phyloP scores from a whole-genome alignment of 2,888 invertebrate species.

The Caenorhabditis sp. region DNA sequence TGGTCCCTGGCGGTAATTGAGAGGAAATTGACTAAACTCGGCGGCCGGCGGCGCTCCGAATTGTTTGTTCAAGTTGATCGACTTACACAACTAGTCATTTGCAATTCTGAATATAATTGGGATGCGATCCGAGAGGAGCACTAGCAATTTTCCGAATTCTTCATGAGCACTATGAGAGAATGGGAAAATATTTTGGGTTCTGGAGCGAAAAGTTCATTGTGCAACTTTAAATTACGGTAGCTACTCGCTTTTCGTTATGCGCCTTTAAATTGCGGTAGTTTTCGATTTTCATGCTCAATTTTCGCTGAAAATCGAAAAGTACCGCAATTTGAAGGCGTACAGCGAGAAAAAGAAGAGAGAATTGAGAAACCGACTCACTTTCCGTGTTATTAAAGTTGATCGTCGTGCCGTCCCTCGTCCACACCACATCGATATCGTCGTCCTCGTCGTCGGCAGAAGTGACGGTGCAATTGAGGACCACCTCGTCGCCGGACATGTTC shows the following conservation, averaged over 20 bases:
- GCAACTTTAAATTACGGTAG: too few species aligned
- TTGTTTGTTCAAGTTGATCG: slow-evolving; percentile 28
- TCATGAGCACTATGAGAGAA: neutral
- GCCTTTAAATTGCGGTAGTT: too few species aligned
- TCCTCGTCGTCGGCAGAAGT: slow-evolving; percentile 51
- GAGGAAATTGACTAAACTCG: slow-evolving; percentile 33
- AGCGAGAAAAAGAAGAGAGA: too few species aligned
- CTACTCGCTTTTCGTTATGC: too few species aligned
- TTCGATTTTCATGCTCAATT: too few species aligned
- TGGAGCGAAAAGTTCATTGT: too few species aligned
- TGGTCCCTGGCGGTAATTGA: slow-evolving; percentile 24
- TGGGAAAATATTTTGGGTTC: too few species aligned
- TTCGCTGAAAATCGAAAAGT: too few species aligned
- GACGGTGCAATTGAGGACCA: slow-evolving; percentile 76
- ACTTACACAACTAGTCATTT: slow-evolving; percentile 19
- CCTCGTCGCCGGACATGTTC: slow-evolving; percentile 71
- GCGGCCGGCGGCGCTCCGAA: neutral
- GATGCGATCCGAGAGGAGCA: too few species aligned
- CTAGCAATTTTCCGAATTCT: too few species aligned
- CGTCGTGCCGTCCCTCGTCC: slow-evolving; percentile 65
- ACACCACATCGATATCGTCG: slow-evolving; percentile 63
- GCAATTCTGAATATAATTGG: slow-evolving; percentile 18
- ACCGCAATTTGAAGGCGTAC: too few species aligned
- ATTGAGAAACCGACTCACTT: too few species aligned
- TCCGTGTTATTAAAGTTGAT: slow-evolving; percentile 69